Conservation (phyloP, 2,113 vertebrate species). For the Petaurus breviceps region DNA sequence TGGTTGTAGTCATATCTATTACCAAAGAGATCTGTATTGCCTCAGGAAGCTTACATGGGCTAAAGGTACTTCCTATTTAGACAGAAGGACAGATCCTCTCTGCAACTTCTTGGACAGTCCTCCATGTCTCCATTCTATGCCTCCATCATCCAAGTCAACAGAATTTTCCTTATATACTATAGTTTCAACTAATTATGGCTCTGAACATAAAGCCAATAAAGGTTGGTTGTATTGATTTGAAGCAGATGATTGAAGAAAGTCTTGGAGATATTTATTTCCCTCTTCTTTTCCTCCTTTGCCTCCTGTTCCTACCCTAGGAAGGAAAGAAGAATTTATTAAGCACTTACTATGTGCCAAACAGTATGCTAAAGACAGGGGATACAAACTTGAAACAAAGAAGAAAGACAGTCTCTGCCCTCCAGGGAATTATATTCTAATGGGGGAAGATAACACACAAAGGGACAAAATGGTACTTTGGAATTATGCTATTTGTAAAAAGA, state of each 20-base stretch:
- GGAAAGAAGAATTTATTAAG: not conserved
- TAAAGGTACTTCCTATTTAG: not conserved
- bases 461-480: not conserved
- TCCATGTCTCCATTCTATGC: not conserved
- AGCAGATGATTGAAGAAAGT: not conserved
- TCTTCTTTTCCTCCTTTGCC: not conserved
- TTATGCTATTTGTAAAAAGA: not conserved
- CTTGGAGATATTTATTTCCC: not conserved
- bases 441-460: not conserved
- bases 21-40: not conserved
- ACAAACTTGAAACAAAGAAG: not conserved
- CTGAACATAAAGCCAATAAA: not conserved
- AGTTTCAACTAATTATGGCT: not conserved
- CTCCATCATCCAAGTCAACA: not conserved
- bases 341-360: not conserved
- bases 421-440: not conserved
- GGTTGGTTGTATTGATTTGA: not conserved
- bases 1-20: not conserved
- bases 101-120: not conserved
- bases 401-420: not conserved
- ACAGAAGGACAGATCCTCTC: not conserved
- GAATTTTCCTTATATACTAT: not conserved
- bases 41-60: not conserved
- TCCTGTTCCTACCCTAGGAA: not conserved
- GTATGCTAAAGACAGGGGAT: not conserved